A percentile compares a stretch with the other conserved stretches of the same genome.
phyloP scores from a whole-genome alignment of 2,888 invertebrate species.

The Polylopha cassiicola region DNA sequence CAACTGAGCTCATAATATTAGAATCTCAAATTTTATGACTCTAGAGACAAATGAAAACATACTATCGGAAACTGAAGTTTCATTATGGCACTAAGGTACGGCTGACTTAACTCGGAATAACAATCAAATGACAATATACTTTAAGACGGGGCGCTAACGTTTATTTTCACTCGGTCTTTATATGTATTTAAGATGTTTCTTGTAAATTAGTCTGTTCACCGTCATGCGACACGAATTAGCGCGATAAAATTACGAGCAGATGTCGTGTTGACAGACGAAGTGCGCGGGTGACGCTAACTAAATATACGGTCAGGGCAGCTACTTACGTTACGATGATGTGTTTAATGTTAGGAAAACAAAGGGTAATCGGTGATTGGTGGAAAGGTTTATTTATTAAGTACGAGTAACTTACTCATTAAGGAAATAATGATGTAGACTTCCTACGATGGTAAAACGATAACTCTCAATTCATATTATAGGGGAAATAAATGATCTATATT shows the following conservation, averaged over 20 bases:
- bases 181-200: slow-evolving; percentile 22
- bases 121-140: not conserved
- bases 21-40: slow-evolving; percentile 29
- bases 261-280: slow-evolving; percentile 58
- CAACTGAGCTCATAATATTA: slow-evolving; percentile 10
- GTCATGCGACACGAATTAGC: slow-evolving; percentile 45
- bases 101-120: too few relatives aligned
- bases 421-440: too few relatives aligned
- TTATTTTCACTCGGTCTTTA: not conserved
- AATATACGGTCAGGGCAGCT: slow-evolving; percentile 9
- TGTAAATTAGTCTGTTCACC: slow-evolving; percentile 31
- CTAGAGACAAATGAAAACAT: slow-evolving; percentile 37
- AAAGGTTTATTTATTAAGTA: too few relatives aligned
- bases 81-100: too few relatives aligned
- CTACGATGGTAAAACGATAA: too few relatives aligned
- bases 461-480: too few relatives aligned
- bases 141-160: not conserved
- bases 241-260: slow-evolving; percentile 55
- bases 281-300: slow-evolving; percentile 21
- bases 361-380: too few relatives aligned
- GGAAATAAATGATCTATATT: too few relatives aligned
- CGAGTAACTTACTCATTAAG: too few relatives aligned
- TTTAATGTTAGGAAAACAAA: slow-evolving; percentile 16
- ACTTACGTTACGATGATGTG: slow-evolving; percentile 10
- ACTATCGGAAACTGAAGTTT: slow-evolving; percentile 27